Conservation (phyloP, 2,888 invertebrate species). For the Glaucopsyche alexis region DNA sequence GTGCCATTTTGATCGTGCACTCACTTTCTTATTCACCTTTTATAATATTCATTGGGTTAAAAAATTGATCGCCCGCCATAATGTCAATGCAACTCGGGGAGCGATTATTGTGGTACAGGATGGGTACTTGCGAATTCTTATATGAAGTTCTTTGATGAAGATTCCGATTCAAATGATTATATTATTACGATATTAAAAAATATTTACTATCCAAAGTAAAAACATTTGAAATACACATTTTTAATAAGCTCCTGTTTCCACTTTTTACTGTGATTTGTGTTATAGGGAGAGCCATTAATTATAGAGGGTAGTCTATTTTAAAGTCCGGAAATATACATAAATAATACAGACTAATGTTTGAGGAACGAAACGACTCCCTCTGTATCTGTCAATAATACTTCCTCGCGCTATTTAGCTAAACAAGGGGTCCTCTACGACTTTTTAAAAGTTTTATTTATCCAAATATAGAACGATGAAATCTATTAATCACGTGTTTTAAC, state of each 20-base stretch:
- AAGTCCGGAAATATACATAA: constrained; percentile 2
- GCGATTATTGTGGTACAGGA: no score
- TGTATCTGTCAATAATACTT: constrained; percentile 22
- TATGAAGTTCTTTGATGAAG: no score
- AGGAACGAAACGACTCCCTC: neutral
- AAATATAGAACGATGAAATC: constrained; percentile 20
- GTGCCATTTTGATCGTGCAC: neutral
- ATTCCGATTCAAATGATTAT: no score
- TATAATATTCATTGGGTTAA: neutral
- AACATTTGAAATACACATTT: neutral
- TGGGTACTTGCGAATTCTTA: neutral
- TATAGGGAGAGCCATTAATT: neutral
- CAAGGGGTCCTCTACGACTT: constrained; percentile 7
- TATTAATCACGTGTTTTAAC: constrained; percentile 21
- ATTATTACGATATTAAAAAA: no score
- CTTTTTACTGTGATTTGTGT: constrained; percentile 17
- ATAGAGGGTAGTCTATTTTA: constrained; percentile 20
- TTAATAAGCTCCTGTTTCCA: neutral
- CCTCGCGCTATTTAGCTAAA: constrained; percentile 13
- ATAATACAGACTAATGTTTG: constrained; percentile 5
- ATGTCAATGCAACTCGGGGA: neutral
- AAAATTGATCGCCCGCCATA: neutral
- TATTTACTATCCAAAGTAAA: no score
- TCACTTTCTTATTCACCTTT: constrained; percentile 24
- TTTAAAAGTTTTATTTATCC: constrained; percentile 18